phyloP scores from a whole-genome alignment of 2,797 vertebrate species.

The Labeo calbasu region DNA sequence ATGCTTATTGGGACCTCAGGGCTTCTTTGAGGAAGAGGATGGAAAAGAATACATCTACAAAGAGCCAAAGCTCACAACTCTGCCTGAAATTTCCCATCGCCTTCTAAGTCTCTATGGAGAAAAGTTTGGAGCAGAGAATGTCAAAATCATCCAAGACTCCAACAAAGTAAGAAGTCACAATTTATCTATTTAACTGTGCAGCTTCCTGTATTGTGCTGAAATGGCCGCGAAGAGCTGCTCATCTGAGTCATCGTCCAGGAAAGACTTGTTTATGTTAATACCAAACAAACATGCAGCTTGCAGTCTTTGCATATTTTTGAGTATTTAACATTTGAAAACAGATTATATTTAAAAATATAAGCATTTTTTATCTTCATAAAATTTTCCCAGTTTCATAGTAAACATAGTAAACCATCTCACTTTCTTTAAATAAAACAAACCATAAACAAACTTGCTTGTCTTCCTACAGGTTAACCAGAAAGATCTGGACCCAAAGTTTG shows the following conservation, averaged over 20 bases:
- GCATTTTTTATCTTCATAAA: neutral
- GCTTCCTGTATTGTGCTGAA: neutral
- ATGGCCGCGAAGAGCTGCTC: neutral
- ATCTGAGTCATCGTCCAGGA: neutral
- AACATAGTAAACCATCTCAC: neutral
- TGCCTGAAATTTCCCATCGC: constrained; percentile 95
- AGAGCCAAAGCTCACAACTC: constrained; percentile 93
- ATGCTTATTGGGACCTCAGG: constrained; percentile 68
- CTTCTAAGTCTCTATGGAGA: constrained; percentile 92
- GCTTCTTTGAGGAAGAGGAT: constrained; percentile 97
- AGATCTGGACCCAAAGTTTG: constrained; percentile 91
- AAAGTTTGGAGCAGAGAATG: constrained; percentile 92
- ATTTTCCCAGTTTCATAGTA: neutral
- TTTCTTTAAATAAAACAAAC: neutral
- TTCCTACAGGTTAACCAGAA: constrained; percentile 85
- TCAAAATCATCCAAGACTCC: constrained; percentile 96
- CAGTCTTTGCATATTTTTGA: neutral
- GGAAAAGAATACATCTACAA: constrained; percentile 98
- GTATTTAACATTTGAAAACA: neutral
- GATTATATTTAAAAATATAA: neutral
- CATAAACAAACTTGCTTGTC: neutral
- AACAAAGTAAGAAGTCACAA: constrained; percentile 84
- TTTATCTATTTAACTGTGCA: neutral
- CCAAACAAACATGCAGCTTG: constrained; percentile 15
- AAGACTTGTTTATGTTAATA: constrained; percentile 21